These are phyloP conservation scores for Gymnobelideus leadbeateri DNA, from an alignment of 2,113 vertebrate genomes.

Conservation along the genomic window DNA sequence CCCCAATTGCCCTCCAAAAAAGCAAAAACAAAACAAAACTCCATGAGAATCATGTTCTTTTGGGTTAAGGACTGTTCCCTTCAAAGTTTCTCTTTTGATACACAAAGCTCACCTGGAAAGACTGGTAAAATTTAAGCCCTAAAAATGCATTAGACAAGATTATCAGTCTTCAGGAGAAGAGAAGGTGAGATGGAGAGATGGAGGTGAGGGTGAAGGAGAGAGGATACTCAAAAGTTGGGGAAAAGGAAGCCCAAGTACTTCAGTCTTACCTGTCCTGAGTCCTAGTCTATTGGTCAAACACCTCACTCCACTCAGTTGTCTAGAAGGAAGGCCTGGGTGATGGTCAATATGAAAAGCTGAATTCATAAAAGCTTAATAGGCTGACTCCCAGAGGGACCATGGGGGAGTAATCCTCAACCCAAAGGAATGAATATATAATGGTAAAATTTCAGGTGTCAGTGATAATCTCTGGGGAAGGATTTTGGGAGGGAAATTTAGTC, in stretches of 20 bases:
- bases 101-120: neutral
- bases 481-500: neutral
- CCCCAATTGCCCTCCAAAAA: too few relatives aligned
- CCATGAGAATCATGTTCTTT: neutral
- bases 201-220: neutral
- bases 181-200: neutral
- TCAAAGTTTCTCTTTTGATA: neutral
- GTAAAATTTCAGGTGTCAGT: neutral
- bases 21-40: too few relatives aligned
- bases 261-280: neutral
- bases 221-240: neutral
- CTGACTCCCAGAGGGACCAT: neutral
- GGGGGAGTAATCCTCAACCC: neutral
- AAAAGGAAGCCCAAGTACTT: neutral
- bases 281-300: neutral
- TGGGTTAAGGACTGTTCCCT: neutral
- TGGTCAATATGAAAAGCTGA: neutral
- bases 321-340: neutral
- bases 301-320: neutral
- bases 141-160: neutral
- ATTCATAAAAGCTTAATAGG: neutral
- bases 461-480: neutral
- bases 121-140: neutral
- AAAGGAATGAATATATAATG: neutral
- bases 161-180: neutral